A percentile compares a stretch with the other conserved stretches of the same genome.
Evolutionary conservation across 2,797 vertebrate species (phyloP).

Genomic region (Micrastur ruficollis): DNA sequence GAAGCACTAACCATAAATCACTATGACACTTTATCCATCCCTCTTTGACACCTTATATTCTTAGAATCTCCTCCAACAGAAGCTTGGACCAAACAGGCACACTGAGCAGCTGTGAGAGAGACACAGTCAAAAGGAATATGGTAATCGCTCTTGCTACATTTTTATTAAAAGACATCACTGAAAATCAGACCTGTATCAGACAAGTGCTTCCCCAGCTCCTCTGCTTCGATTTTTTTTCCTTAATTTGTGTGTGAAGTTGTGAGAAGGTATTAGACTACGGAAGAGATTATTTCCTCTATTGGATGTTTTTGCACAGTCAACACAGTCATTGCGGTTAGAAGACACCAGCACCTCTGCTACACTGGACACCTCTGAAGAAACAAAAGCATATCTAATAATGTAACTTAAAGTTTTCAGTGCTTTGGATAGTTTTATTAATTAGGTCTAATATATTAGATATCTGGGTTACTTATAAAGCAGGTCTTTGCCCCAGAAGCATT

Average conservation of each 20-base stretch:
- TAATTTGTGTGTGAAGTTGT: constrained; percentile 15
- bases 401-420: background rate
- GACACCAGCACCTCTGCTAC: background rate
- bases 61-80: background rate
- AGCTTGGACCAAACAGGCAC: background rate
- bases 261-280: background rate
- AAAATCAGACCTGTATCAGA: constrained; percentile 22
- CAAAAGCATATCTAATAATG: background rate
- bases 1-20: background rate
- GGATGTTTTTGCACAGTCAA: background rate
- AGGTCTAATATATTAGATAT: constrained; percentile 18
- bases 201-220: background rate
- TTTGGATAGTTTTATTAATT: background rate
- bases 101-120: background rate
- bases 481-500: background rate
- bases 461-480: constrained; percentile 26
- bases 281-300: background rate
- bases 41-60: background rate
- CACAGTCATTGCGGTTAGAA: background rate
- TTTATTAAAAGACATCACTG: background rate
- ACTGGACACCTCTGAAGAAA: background rate
- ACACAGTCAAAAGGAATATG: background rate
- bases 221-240: background rate
- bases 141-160: background rate
- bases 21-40: background rate